These are phyloP conservation scores for Scelioninae gen. 2 DNA, from an alignment of 2,888 invertebrate genomes.

Conservation along the genomic window DNA sequence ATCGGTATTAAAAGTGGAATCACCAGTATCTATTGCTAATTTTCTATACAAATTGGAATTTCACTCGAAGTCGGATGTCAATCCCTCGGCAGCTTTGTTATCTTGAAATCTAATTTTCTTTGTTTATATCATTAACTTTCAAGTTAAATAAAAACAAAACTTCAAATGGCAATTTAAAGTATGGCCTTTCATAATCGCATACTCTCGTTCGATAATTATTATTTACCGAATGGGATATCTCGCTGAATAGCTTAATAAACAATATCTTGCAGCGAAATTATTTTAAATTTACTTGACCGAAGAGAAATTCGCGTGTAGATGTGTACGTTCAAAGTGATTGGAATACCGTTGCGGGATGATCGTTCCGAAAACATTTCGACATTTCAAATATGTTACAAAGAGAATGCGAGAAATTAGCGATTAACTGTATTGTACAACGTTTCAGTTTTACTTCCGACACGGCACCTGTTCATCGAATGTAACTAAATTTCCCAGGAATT, in stretches of 20 bases:
- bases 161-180: no score
- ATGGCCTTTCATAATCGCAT: no score
- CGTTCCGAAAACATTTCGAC: constrained; percentile 41
- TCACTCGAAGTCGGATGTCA: constrained; percentile 9
- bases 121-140: no score
- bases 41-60: neutral
- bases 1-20: constrained; percentile 33
- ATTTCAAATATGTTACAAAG: constrained; percentile 43
- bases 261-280: no score
- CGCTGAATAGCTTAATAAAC: no score
- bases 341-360: constrained; percentile 38
- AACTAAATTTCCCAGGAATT: no score
- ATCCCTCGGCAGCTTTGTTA: neutral
- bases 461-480: no score
- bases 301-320: constrained; percentile 5
- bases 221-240: no score
- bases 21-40: constrained; percentile 36
- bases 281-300: no score
- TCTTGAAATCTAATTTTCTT: neutral
- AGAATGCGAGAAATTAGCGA: constrained; percentile 40
- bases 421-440: constrained; percentile 34
- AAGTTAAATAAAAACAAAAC: no score
- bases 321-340: constrained; percentile 30
- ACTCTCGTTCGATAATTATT: no score
- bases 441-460: no score